Conservation (phyloP, 23 tunicate species). For the Trididemnum clinides region DNA sequence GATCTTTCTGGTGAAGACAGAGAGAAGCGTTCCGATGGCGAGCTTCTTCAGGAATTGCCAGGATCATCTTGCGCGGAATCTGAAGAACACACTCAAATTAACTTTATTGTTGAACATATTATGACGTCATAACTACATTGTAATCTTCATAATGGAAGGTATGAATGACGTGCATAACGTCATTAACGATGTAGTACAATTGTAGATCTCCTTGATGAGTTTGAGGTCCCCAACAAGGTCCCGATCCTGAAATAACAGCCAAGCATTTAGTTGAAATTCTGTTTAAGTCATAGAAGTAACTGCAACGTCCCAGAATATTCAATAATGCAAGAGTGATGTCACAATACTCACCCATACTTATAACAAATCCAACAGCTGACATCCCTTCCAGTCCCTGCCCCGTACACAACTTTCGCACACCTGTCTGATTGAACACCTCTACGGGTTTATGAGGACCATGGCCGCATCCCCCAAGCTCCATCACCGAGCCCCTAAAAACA, state of each 20-base stretch:
- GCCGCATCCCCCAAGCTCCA: constrained; percentile 52
- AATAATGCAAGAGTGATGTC: too few relatives aligned
- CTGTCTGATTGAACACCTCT: constrained; percentile 44
- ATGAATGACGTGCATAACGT: neutral
- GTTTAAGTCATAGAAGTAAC: too few relatives aligned
- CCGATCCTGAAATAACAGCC: neutral
- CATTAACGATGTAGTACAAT: constrained; percentile 22
- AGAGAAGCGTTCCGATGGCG: constrained; percentile 4
- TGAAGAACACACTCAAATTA: neutral
- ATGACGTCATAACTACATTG: constrained; percentile 26
- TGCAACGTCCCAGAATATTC: too few relatives aligned
- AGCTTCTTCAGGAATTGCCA: constrained; percentile 51
- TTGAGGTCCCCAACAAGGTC: constrained; percentile 23
- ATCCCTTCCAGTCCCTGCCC: constrained; percentile 6
- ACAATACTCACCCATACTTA: constrained; percentile 59
- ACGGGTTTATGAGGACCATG: constrained; percentile 28
- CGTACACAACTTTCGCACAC: constrained; percentile 52
- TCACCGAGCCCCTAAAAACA: constrained; percentile 48
- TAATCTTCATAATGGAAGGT: constrained; percentile 44
- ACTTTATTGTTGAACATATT: neutral
- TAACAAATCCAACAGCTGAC: constrained; percentile 32
- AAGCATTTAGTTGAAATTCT: too few relatives aligned
- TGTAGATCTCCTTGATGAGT: constrained; percentile 45
- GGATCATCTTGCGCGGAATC: constrained; percentile 6
- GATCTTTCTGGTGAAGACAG: constrained; percentile 52